Evolutionary conservation across 2,113 vertebrate genomes (phyloP).

Genomic region (Hippocampus comes): DNA sequence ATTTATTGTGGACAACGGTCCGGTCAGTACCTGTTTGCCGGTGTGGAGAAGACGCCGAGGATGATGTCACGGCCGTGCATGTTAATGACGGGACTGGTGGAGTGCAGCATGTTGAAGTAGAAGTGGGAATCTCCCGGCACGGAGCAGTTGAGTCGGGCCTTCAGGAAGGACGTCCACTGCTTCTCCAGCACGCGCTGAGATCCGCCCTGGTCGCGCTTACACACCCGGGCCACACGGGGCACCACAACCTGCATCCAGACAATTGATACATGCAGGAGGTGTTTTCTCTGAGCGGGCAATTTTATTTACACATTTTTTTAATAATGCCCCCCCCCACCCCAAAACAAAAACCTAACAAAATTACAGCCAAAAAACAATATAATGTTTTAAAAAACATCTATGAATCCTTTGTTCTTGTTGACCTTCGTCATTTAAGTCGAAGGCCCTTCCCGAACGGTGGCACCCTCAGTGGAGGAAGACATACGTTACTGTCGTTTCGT

Average conservation of each 20-base stretch:
- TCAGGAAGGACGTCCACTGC: constrained; percentile 97
- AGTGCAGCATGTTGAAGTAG: constrained; percentile 96
- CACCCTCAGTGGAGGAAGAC: not conserved
- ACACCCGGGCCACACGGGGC: constrained; percentile 88
- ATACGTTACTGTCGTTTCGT: not conserved
- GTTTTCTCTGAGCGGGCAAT: too few relatives aligned
- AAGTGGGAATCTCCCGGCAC: constrained; percentile 93
- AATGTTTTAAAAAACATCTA: not conserved
- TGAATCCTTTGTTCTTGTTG: not conserved
- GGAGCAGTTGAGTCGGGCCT: constrained; percentile 94
- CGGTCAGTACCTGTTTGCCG: constrained; percentile 83
- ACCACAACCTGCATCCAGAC: constrained; percentile 80
- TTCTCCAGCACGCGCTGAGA: constrained; percentile 93
- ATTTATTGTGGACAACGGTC: too few relatives aligned
- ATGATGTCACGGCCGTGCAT: constrained; percentile 86
- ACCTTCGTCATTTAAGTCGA: not conserved
- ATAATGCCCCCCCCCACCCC: too few relatives aligned
- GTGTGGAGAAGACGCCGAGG: constrained; percentile 90
- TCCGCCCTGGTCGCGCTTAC: constrained; percentile 88
- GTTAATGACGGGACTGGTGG: constrained; percentile 85
- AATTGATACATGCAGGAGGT: not conserved
- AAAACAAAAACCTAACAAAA: too few relatives aligned
- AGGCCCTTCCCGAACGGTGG: not conserved
- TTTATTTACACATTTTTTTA: too few relatives aligned
- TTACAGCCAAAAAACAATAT: too few relatives aligned